phyloP scores from a whole-genome alignment of 53 echinoderm and acorn worm species.

The Zoroaster sp. region DNA sequence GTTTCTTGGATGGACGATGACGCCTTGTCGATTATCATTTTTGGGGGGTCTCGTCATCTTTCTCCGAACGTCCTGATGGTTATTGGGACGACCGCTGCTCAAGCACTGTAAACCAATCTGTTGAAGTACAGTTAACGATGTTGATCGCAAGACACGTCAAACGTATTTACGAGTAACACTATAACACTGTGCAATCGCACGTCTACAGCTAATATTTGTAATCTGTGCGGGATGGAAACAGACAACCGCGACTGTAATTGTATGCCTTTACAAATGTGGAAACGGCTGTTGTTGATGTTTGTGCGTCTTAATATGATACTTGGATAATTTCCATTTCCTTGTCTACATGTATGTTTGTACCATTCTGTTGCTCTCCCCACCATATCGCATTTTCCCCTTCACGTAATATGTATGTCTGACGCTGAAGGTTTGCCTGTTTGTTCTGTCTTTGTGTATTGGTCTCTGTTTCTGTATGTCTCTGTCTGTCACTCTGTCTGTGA shows the following conservation, averaged over 20 bases:
- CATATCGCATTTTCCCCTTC: no score
- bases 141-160: neutral
- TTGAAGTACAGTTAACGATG: neutral
- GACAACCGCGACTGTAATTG: neutral
- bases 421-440: no score
- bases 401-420: no score
- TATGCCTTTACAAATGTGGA: neutral
- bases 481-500: no score
- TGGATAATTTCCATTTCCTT: neutral
- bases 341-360: neutral
- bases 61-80: neutral
- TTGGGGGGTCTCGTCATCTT: neutral
- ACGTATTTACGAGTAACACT: neutral
- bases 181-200: neutral
- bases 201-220: neutral
- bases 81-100: neutral
- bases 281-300: neutral
- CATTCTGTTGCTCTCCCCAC: no score
- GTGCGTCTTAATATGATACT: neutral
- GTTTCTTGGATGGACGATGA: neutral
- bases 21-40: neutral
- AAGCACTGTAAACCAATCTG: neutral
- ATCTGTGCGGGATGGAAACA: neutral
- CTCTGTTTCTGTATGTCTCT: no score
- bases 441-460: no score